Evolutionary conservation across 2,113 vertebrate genomes (phyloP).

Genomic region (Struthio camelus): DNA sequence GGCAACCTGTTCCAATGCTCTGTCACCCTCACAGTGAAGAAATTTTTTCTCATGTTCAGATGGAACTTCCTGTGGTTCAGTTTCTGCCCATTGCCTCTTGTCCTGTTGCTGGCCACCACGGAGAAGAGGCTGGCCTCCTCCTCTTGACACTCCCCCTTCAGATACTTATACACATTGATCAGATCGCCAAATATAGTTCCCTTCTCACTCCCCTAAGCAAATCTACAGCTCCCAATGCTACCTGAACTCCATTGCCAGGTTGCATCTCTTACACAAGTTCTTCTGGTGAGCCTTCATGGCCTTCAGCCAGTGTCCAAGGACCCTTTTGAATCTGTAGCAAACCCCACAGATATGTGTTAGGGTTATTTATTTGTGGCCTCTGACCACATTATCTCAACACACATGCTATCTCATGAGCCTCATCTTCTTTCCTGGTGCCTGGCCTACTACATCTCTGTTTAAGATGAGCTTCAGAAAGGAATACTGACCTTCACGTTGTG

Average conservation of each 20-base stretch:
- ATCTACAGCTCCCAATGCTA: not conserved
- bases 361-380: not conserved
- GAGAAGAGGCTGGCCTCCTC: too few relatives aligned
- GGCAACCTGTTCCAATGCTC: too few relatives aligned
- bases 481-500: not conserved
- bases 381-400: not conserved
- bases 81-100: too few relatives aligned
- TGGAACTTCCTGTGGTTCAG: too few relatives aligned
- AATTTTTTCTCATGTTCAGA: too few relatives aligned
- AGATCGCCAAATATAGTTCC: too few relatives aligned
- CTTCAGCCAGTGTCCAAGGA: not conserved
- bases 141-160: too few relatives aligned
- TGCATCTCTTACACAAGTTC: not conserved
- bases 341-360: not conserved
- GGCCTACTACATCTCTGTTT: not conserved
- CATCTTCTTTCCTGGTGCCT: not conserved
- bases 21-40: too few relatives aligned
- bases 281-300: not conserved
- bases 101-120: too few relatives aligned
- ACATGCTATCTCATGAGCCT: not conserved
- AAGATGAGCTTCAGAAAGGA: not conserved
- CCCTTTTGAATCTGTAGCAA: not conserved
- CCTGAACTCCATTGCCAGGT: not conserved
- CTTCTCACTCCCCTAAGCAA: not conserved
- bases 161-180: too few relatives aligned